Base-by-base conservation (phyloP, 1,140 invertebrate species). In the Camponotus pennsylvanicus region DNA sequence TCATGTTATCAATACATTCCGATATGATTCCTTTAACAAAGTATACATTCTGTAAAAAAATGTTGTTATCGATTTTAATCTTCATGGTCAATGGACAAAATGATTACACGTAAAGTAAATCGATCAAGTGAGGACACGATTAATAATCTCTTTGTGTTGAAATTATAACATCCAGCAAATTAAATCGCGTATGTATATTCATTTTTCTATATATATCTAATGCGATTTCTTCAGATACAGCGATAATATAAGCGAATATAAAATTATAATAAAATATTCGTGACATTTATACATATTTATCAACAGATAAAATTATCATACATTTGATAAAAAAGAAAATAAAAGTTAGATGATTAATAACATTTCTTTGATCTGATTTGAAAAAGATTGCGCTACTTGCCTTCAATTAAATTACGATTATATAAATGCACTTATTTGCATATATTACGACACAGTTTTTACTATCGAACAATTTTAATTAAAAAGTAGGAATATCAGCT, bases 401-500 rank as follows among this genome's bases (percentile, higher is more conserved):
- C 9, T 49, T 73, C 32, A 37, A 11, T 73, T 73, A 73, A 57
- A 70, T 52, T 45, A 13, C 21, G 7, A 27, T 27, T 49, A 49
- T 73, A 1, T 21, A 71, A 11, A 37, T 32, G 18, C 18, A 71
- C 69, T 13, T 52, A 52, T 71, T 55, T 27, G 27, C 27, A 18
- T 57, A 57, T 73, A 5, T n/a, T 18, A 11, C 21, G 11, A 73
- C 32, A 8, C n/a, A 21, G n/a, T 37, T 71, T 37, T n/a, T 55
- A 18, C 27, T 71, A 55, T 13, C 34, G 5, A 37, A 3, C 21
- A 71, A 18, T 55, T 73, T 57, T 73, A 73, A 73, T 73, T 73
- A 73, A 57, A 73, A 71, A 73, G 37, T 73, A 57, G n/a, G 15
- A 40, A 73, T 40, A 57, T 73, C 18, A 57, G 11, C 49, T 57